Conservation (phyloP, 1,140 invertebrate species). For the Papilio polyxenes region DNA sequence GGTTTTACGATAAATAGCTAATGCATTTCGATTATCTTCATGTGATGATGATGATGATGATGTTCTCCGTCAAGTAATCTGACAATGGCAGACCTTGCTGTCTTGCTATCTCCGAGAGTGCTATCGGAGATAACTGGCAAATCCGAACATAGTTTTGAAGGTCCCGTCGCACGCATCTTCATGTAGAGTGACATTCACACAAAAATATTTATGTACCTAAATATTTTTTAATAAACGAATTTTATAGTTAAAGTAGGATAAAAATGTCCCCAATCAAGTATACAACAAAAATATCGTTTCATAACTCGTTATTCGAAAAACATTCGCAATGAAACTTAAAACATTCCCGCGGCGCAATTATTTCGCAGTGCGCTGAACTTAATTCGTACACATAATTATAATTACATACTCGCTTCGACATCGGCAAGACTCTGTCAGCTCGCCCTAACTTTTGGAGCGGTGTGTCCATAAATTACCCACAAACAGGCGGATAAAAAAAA, state of each 20-base stretch:
- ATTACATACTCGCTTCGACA: constrained; percentile 51
- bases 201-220: too few relatives aligned
- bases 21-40: too few relatives aligned
- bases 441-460: constrained; percentile 55
- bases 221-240: neutral
- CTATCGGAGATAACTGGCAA: too few relatives aligned
- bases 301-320: constrained; percentile 46
- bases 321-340: constrained; percentile 51
- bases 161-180: too few relatives aligned
- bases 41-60: too few relatives aligned
- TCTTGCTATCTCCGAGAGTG: too few relatives aligned
- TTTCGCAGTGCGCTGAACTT: constrained; percentile 50
- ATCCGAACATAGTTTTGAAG: too few relatives aligned
- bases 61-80: too few relatives aligned
- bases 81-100: too few relatives aligned
- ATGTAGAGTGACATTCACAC: too few relatives aligned
- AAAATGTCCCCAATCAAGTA: constrained; percentile 34
- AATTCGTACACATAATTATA: constrained; percentile 51
- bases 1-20: too few relatives aligned
- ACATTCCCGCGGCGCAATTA: constrained; percentile 45
- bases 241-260: neutral
- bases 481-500: constrained; percentile 70
- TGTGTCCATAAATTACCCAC: constrained; percentile 72
- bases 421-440: constrained; percentile 48
- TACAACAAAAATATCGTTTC: constrained; percentile 31